Conservation (phyloP, 2,888 invertebrate genomes). For the Drosophila recens region DNA sequence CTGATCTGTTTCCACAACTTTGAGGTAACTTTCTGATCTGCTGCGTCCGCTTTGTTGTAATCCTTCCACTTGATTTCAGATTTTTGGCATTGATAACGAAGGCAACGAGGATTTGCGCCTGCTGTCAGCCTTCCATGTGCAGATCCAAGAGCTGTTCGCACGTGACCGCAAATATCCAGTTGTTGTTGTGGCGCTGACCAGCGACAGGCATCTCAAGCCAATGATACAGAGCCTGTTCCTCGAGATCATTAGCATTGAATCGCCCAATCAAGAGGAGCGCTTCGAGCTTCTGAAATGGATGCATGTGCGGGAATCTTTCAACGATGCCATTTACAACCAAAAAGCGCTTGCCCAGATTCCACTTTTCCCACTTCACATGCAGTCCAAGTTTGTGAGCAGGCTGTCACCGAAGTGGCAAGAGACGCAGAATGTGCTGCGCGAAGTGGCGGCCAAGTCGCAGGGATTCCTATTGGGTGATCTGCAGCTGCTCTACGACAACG, state of each 20-base stretch:
- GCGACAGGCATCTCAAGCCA: slow-evolving; percentile 88
- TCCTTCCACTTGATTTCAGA: slow-evolving; percentile 84
- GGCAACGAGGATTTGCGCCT: slow-evolving; percentile 92
- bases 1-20: slow-evolving; percentile 89
- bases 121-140: slow-evolving; percentile 89
- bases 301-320: slow-evolving; percentile 85
- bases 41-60: neutral
- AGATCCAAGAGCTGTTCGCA: slow-evolving; percentile 88
- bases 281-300: slow-evolving; percentile 90
- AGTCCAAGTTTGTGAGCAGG: slow-evolving; percentile 81
- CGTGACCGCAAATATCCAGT: slow-evolving; percentile 89
- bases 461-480: slow-evolving; percentile 92
- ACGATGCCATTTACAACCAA: slow-evolving; percentile 81
- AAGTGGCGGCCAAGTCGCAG: slow-evolving; percentile 89
- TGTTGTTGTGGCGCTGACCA: slow-evolving; percentile 90
- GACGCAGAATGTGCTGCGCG: slow-evolving; percentile 86
- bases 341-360: slow-evolving; percentile 75
- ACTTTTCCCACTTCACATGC: slow-evolving; percentile 71
- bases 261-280: slow-evolving; percentile 88
- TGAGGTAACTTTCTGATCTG: slow-evolving; percentile 72
- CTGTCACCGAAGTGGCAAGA: slow-evolving; percentile 80
- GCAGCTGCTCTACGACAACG: slow-evolving; percentile 84
- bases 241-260: slow-evolving; percentile 88
- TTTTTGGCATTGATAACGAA: slow-evolving; percentile 91
- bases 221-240: slow-evolving; percentile 90